These are phyloP conservation scores for Hoplias malabaricus DNA, from an alignment of 2,113 vertebrate species.

Conservation along the genomic window DNA sequence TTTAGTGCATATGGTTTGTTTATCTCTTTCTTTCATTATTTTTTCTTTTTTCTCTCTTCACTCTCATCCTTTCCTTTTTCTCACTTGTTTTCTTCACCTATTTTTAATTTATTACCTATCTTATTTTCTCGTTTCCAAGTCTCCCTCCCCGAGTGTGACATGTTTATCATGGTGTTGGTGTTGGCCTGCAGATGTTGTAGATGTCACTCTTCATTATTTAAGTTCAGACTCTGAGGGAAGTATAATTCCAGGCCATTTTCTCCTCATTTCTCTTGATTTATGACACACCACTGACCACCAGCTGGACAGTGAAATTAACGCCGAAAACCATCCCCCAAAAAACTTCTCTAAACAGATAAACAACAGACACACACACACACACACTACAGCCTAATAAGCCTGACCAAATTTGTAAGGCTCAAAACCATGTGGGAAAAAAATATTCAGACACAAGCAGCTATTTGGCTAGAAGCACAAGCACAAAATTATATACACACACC, in stretches of 20 bases:
- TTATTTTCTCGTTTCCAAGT: too few relatives aligned
- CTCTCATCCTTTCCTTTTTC: not conserved
- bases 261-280: constrained; percentile 47
- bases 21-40: not conserved
- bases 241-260: constrained; percentile 39
- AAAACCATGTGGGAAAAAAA: too few relatives aligned
- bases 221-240: constrained; percentile 16
- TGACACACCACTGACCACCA: constrained; percentile 37
- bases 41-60: not conserved
- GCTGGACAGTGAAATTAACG: constrained; percentile 39
- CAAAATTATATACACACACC: too few relatives aligned
- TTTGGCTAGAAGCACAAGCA: too few relatives aligned
- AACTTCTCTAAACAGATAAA: not conserved
- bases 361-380: not conserved
- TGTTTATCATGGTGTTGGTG: too few relatives aligned
- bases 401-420: not conserved
- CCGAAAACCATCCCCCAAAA: not conserved
- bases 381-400: not conserved
- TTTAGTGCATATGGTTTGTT: too few relatives aligned
- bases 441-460: too few relatives aligned
- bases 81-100: not conserved
- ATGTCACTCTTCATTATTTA: constrained; percentile 39
- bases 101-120: not conserved
- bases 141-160: not conserved
- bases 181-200: not conserved